These are phyloP conservation scores for Lasioglossum marginatum DNA, from an alignment of 2,888 invertebrate species.

Conservation along the genomic window DNA sequence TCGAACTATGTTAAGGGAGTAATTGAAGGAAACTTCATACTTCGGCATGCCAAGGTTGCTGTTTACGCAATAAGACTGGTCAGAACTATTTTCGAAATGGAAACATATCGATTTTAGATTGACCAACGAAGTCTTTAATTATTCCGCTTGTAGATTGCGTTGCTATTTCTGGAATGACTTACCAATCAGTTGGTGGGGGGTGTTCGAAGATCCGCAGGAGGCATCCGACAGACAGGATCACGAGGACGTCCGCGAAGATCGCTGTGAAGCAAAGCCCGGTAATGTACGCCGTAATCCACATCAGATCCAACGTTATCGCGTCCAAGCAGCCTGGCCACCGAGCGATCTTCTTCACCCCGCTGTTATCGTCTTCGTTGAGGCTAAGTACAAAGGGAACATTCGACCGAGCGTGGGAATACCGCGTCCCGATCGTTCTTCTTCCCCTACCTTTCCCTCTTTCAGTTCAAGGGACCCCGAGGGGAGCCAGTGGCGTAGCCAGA, in stretches of 20 bases:
- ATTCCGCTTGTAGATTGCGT: neutral
- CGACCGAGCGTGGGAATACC: slow-evolving; percentile 6
- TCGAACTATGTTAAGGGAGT: neutral
- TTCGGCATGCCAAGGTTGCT: neutral
- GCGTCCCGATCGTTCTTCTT: slow-evolving; percentile 18
- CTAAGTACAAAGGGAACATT: slow-evolving; percentile 58
- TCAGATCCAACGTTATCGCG: slow-evolving; percentile 69
- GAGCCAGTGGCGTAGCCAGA: slow-evolving; percentile 44
- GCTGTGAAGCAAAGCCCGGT: slow-evolving; percentile 66
- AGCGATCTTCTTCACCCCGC: slow-evolving; percentile 17
- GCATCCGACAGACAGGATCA: slow-evolving; percentile 60
- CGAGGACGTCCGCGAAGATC: slow-evolving; percentile 63
- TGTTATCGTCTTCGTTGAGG: slow-evolving; percentile 31
- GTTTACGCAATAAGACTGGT: neutral
- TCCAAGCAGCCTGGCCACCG: slow-evolving; percentile 59
- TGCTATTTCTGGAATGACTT: neutral
- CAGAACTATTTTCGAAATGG: neutral
- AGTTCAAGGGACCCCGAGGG: slow-evolving; percentile 3
- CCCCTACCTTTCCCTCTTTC: slow-evolving; percentile 19
- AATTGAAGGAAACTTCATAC: neutral
- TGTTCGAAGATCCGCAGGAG: slow-evolving; percentile 21
- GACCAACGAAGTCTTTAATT: neutral
- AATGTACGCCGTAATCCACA: slow-evolving; percentile 68
- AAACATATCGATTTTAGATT: neutral
- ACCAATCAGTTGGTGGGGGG: neutral